Percentiles rank a stretch among this genome's conserved stretches.
These are phyloP conservation scores for Eilema sororculum DNA, from an alignment of 2,888 invertebrate species.

Conservation along the genomic window DNA sequence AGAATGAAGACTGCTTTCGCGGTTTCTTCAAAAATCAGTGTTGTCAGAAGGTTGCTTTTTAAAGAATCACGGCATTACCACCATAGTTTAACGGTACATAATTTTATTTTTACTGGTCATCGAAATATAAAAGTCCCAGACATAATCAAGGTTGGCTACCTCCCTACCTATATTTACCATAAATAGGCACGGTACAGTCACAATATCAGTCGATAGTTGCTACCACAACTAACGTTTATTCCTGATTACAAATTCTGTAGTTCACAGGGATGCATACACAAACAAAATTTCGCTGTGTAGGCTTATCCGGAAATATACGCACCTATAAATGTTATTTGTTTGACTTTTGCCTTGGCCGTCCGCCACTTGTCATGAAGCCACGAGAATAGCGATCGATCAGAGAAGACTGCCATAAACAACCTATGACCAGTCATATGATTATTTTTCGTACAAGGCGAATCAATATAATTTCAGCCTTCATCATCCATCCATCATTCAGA, in stretches of 20 bases:
- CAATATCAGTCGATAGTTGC: neutral
- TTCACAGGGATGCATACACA: slow-evolving; percentile 23
- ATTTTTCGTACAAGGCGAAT: neutral
- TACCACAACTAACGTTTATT: neutral
- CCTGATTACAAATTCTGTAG: slow-evolving; percentile 7
- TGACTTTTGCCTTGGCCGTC: slow-evolving; percentile 39
- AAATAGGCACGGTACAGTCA: neutral
- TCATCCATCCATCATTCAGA: no score
- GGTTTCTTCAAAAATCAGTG: no score
- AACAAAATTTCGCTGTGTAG: slow-evolving; percentile 18
- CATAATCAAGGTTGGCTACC: no score
- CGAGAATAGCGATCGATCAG: slow-evolving; percentile 15
- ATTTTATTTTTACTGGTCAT: no score
- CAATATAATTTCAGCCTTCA: no score
- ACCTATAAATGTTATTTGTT: slow-evolving; percentile 51
- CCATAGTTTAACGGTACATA: no score
- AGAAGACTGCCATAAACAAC: neutral
- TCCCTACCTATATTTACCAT: neutral
- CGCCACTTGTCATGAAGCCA: slow-evolving; percentile 41
- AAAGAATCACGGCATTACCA: no score
- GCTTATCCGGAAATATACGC: slow-evolving; percentile 43
- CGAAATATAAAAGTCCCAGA: no score
- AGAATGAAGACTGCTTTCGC: no score
- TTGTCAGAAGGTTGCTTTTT: no score
- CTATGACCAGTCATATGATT: neutral